Conservation (phyloP, 2,797 vertebrate species). For the Columba guinea region DNA sequence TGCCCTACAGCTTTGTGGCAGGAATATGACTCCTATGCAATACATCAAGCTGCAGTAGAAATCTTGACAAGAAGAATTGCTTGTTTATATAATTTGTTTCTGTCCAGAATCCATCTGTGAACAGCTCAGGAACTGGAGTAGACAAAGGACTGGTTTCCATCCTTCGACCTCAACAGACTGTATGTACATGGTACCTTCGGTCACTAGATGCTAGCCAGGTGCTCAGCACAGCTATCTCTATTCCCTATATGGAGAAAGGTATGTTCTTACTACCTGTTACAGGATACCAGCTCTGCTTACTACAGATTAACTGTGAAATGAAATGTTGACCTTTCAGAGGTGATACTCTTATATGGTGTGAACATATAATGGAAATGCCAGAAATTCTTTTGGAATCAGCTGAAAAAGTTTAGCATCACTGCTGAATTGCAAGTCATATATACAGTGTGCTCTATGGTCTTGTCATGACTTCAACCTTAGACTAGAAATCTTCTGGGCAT, state of each 20-base stretch:
- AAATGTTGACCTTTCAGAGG: not conserved
- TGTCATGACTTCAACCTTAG: not conserved
- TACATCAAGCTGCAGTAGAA: not conserved
- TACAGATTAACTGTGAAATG: not conserved
- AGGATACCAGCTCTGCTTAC: not conserved
- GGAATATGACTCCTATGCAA: not conserved
- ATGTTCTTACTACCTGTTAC: not conserved
- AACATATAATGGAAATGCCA: not conserved
- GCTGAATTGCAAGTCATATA: not conserved
- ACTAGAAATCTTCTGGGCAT: not conserved
- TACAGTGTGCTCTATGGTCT: not conserved
- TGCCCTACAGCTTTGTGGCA: not conserved
- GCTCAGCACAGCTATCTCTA: slow-evolving; percentile 81
- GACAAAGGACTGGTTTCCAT: slow-evolving; percentile 85
- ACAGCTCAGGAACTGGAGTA: slow-evolving; percentile 76
- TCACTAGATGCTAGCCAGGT: slow-evolving; percentile 70
- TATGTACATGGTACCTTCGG: slow-evolving; percentile 83
- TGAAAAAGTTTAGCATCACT: not conserved
- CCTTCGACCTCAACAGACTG: slow-evolving; percentile 77
- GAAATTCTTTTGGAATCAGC: not conserved
- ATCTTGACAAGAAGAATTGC: not conserved
- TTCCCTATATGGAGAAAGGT: slow-evolving; percentile 85
- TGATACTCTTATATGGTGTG: not conserved
- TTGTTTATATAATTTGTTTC: not conserved
- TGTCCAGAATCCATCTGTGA: slow-evolving; percentile 74